These are phyloP conservation scores for Coenobita brevimanus DNA, from an alignment of 1,140 invertebrate species.

Conservation along the genomic window DNA sequence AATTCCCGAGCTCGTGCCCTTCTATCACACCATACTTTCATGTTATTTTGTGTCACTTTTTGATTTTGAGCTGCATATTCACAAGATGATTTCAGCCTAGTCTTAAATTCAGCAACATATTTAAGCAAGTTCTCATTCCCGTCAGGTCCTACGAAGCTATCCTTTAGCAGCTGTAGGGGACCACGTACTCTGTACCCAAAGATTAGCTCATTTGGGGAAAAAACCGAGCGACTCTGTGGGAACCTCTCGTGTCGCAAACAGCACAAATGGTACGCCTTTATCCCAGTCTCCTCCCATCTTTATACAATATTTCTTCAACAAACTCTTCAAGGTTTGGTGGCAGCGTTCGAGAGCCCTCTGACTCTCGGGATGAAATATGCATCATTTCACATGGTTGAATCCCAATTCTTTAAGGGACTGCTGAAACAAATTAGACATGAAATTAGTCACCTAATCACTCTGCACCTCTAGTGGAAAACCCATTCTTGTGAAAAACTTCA, in stretches of 20 bases:
- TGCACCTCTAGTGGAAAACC: no score
- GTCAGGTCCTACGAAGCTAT: not conserved
- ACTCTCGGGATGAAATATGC: no score
- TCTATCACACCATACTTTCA: not conserved
- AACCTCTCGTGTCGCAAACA: slow-evolving; percentile 15
- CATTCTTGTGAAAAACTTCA: no score
- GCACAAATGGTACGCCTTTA: not conserved
- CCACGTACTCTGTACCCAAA: not conserved
- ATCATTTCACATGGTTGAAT: no score
- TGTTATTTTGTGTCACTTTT: not conserved
- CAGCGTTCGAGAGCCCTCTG: no score
- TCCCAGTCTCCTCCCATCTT: not conserved
- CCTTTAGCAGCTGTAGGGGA: not conserved
- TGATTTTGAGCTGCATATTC: not conserved
- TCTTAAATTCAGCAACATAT: not conserved
- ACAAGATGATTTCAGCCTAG: not conserved
- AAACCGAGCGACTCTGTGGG: slow-evolving; percentile 11
- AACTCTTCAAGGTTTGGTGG: not conserved
- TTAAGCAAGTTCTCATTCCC: not conserved
- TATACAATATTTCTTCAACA: not conserved
- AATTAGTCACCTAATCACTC: no score
- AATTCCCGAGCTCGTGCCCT: not conserved
- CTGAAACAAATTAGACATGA: no score
- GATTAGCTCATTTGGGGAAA: not conserved
- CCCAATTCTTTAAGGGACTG: no score